Base-by-base conservation (phyloP, 2,888 invertebrate genomes). In the Idaea dimidiata region DNA sequence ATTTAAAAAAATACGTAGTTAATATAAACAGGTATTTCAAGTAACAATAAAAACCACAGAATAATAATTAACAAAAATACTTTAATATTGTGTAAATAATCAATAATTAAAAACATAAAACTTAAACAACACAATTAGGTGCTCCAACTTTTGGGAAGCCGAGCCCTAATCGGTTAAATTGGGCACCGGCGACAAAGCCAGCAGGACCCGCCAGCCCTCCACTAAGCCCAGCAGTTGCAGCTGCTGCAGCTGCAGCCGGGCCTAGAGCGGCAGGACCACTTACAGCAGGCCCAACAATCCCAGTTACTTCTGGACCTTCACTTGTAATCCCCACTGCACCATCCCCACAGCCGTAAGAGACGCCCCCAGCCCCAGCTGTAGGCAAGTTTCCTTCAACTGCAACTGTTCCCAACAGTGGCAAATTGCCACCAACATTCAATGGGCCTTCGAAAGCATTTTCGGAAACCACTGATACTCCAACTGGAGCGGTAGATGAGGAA, bases 401-500 rank as follows among this genome's bases (percentile, higher is more conserved):
- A 0, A 70, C 69, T 16, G 72, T 64, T 7, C 74, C 71, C 18
- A 74, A n/a, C 31, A 74, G 65, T 6, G 74, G 74, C 10, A 74
- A 57, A 56, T 72, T 70, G 6, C 74, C 74, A 32, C 62, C 63
- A 0, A 69, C 68, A n/a, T 57, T 54, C 4, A 73, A 54, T 7
- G 60, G 17, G 5, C 74, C 74, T 62, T 74, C 72, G 33, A 69
- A 70, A 0, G 63, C 67, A 53, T 72, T 74, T 17, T 74, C 74
- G 24, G 74, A 74, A 0, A 62, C 54, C 0, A 74, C 67, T 0
- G 70, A 62, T 0, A 74, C 58, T 0, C 75, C 75, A 1, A 60
- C 60, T 6, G 75, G 74, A 56, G 71, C 63, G 1, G 67, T 61
- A 16, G 71, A 63, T 0, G 75, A 75, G 0, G 65, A 62, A 56